Base-by-base conservation (phyloP, 2,888 invertebrate species). In the Chromoteleia sp. region DNA sequence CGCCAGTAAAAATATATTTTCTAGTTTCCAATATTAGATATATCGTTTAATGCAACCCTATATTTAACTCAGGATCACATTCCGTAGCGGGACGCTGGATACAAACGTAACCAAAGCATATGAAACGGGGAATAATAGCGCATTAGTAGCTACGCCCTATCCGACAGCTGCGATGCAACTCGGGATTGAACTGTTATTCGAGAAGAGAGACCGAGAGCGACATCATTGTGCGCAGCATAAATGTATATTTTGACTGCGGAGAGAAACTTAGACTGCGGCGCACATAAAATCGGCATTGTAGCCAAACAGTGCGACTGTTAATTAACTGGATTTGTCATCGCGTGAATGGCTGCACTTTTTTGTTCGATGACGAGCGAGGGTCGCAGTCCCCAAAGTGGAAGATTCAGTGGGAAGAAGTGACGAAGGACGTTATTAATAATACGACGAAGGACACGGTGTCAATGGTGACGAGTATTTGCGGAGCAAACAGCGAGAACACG, bases 131-230 rank as follows among this genome's bases (percentile, higher is more conserved):
- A 87, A 89, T 88, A 88, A 88, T 88, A 84, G 86, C 82, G 84
- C 84, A 88, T 89, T 89, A 88, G 86, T 85, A 84, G 84, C 85
- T 77, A 84, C 61, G 82, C 80, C 56, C 80, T 73, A 78, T 70
- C 74, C 84, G 86, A 86, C 90, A 90, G 90, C 90, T 90, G 90
- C 88, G 80, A 85, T 83, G 83, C 84, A 86, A 86, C 85, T 87
- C 86, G 76, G 85, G 84, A 89, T 89, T 88, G 88, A 90, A 89
- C 87, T 88, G 88, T 89, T 88, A 88, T 88, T 88, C 85, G 85
- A 88, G 85, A 81, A 87, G 30, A 50, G 83, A 77, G 84, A 75
- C 75, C 70, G 71, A 76, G 73, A 76, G 83, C 68, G 65, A 58
- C 52, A 67, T 67, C 75, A 79, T 70, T 71, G 73, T 74, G 56